Evolutionary conservation across 1,140 invertebrate genomes (phyloP).

Genomic region (Caenorhabditis brenneri): DNA sequence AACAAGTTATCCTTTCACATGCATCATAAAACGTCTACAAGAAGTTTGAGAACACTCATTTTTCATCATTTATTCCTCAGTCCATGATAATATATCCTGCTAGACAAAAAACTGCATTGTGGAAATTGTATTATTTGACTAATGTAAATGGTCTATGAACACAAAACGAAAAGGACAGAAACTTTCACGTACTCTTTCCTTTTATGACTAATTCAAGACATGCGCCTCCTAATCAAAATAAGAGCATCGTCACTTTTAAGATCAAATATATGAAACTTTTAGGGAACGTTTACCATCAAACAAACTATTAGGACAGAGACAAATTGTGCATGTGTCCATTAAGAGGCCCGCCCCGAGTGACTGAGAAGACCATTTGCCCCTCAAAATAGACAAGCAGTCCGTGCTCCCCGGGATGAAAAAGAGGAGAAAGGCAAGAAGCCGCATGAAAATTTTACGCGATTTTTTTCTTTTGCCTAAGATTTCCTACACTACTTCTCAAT

Average conservation of each 20-base stretch:
- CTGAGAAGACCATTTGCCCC: slow-evolving; percentile 29
- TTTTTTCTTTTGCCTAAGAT: slow-evolving; percentile 8
- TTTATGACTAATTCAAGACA: not conserved
- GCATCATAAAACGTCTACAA: too few relatives aligned
- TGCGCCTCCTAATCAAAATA: not conserved
- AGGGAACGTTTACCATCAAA: not conserved
- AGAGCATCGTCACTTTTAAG: not conserved
- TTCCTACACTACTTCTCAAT: not conserved
- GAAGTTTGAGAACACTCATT: too few relatives aligned
- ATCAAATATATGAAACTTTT: not conserved
- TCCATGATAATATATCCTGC: not conserved
- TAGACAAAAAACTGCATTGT: not conserved
- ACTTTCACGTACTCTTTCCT: not conserved
- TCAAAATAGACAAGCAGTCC: not conserved
- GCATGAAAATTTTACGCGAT: slow-evolving; percentile 39
- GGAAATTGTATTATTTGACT: slow-evolving; percentile 9
- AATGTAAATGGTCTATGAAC: slow-evolving; percentile 11
- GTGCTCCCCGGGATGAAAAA: not conserved
- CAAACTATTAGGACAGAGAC: not conserved
- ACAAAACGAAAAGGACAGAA: not conserved
- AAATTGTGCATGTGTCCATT: not conserved
- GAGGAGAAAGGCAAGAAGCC: not conserved
- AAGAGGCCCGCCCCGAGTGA: not conserved
- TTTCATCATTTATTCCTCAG: not conserved
- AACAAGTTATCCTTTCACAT: too few relatives aligned